These are phyloP conservation scores for Enteromius radiatus DNA, from an alignment of 2,797 vertebrate genomes.

Conservation along the genomic window DNA sequence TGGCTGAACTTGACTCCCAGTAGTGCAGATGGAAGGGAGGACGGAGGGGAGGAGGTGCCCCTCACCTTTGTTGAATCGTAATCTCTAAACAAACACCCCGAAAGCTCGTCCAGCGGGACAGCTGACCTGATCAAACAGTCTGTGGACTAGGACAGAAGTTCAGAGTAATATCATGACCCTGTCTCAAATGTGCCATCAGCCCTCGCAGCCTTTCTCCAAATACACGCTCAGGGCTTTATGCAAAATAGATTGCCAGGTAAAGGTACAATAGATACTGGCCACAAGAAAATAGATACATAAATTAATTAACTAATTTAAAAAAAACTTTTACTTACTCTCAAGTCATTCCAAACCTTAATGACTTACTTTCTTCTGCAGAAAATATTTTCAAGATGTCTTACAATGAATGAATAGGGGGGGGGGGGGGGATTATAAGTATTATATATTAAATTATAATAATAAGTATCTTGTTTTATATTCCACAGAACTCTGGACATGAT, in stretches of 20 bases:
- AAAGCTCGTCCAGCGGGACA: slow-evolving; percentile 48
- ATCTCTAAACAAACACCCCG: slow-evolving; percentile 55
- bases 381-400: too few relatives aligned
- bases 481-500: not conserved
- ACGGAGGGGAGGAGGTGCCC: slow-evolving; percentile 50
- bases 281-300: not conserved
- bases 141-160: slow-evolving; percentile 63
- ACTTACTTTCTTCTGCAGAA: too few relatives aligned
- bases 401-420: too few relatives aligned
- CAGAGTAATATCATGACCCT: not conserved
- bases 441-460: too few relatives aligned
- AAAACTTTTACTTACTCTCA: not conserved
- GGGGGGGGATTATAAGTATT: too few relatives aligned
- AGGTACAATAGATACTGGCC: too few relatives aligned
- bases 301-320: not conserved
- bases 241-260: not conserved
- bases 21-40: slow-evolving; percentile 76
- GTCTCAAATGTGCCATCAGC: slow-evolving; percentile 11
- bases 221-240: not conserved
- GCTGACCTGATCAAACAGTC: slow-evolving; percentile 63
- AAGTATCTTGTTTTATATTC: not conserved
- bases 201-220: not conserved
- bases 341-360: too few relatives aligned
- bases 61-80: slow-evolving; percentile 76
- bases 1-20: slow-evolving; percentile 83